Conservation (phyloP, 1,140 invertebrate genomes). For the Caerostris darwini region DNA sequence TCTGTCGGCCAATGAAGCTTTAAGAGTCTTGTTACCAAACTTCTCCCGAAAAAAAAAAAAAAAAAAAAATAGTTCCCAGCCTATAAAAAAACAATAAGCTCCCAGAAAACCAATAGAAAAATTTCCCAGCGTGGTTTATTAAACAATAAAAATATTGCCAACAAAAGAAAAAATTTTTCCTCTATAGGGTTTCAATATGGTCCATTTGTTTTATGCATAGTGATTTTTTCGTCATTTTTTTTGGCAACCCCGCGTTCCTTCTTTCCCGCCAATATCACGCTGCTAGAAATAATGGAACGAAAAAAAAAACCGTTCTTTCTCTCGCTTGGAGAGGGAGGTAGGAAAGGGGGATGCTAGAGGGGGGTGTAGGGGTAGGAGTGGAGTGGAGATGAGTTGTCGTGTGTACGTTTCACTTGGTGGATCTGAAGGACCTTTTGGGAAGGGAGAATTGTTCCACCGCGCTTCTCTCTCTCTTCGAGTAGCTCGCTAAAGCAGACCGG, state of each 20-base stretch:
- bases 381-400: constrained; percentile 55
- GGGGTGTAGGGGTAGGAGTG: not conserved
- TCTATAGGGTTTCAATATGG: constrained; percentile 44
- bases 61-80: not conserved
- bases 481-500: constrained; percentile 49
- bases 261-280: not conserved
- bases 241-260: not conserved
- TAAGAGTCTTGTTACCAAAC: constrained; percentile 46
- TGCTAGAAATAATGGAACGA: constrained; percentile 36
- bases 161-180: not conserved
- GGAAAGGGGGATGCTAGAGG: not conserved
- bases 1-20: constrained; percentile 55
- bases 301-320: constrained; percentile 28
- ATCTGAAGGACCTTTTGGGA: constrained; percentile 72
- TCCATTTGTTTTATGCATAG: constrained; percentile 56
- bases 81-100: constrained; percentile 56
- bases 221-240: constrained; percentile 1
- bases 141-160: constrained; percentile 51
- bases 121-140: constrained; percentile 23
- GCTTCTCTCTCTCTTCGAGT: constrained; percentile 47
- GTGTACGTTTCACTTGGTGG: constrained; percentile 67
- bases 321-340: not conserved
- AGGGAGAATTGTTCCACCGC: constrained; percentile 39
- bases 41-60: constrained; percentile 37
- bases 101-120: not conserved